Evolutionary conservation across 2,888 invertebrate genomes (phyloP), one percentile per base, ranked within the genome.

Genomic region (Autographa pulchrina): DNA sequence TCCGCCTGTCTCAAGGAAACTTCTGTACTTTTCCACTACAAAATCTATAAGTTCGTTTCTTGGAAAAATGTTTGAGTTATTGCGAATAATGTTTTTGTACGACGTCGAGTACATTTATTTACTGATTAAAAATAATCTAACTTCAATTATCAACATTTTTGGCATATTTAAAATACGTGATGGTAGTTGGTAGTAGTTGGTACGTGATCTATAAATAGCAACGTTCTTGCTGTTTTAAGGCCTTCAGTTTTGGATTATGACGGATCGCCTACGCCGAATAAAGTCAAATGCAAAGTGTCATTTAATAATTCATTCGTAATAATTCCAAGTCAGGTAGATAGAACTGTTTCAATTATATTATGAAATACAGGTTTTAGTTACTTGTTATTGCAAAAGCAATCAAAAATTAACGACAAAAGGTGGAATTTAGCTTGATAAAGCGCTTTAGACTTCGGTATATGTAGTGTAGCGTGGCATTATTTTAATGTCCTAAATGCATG

Each of bases 21-120:
- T 75, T 75, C 87, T 68, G 92, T 92, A 92, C 82, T 93, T 94
- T 94, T 94, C 94, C 94, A 92, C 89, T 90, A 81, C 75, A 70
- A 82, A 82, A 78, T 66, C 69, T 67, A 43, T 48, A 43, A 63
- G 32, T 43, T 73, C 25, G 20, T 56, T 56, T 20, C 54, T 56
- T 25, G 13, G 20, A 54, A 56, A 56, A 56, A 56, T 52, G 31
- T 48, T 4, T 38, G 38, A 31, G 35, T 31, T 14, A 38, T 32
- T 58, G n/a, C 20, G 8, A 25, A 13, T 56, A 56, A 56, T 20
- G 54, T 25, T 56, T 56, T 56, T 56, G 54, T 56, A 25, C 14
- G 6, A 25, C 20, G 54, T 4, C 18, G 2, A 25, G 20, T 25
- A 48, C 38, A 38, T 38, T 38, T 38, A 38, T 38, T 38, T 11